These are phyloP conservation scores for Pristionchus mayeri DNA, from an alignment of 2,888 invertebrate species.

Conservation along the genomic window DNA sequence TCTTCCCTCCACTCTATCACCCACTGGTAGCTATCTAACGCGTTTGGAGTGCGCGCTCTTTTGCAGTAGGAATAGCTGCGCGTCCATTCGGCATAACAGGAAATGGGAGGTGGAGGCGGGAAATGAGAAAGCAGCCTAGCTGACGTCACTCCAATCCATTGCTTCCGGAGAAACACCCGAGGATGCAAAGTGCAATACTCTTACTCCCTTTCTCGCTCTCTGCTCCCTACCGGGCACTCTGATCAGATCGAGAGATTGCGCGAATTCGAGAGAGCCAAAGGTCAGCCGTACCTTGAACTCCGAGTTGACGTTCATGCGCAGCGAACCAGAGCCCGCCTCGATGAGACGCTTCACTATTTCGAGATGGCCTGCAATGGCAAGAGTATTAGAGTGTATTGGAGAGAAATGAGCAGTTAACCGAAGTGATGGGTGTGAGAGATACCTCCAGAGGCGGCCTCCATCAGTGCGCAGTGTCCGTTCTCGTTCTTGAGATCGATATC, in stretches of 20 bases:
- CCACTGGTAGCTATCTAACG: neutral
- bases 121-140: neutral
- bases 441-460: conserved; percentile 76
- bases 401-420: neutral
- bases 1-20: neutral
- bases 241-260: neutral
- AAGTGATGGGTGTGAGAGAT: too few species aligned
- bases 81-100: neutral
- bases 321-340: conserved; percentile 53
- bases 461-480: conserved; percentile 94
- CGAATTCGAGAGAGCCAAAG: neutral
- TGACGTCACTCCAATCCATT: neutral
- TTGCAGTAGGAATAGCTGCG: neutral
- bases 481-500: conserved; percentile 99
- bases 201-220: neutral
- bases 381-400: neutral
- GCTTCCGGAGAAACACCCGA: neutral
- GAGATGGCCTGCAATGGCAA: conserved; percentile 75
- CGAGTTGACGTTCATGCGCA: conserved; percentile 84
- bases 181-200: neutral
- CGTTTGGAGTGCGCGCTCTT: neutral
- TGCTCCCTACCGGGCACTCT: neutral
- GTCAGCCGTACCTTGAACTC: conserved; percentile 67
- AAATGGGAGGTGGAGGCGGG: neutral
- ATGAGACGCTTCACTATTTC: conserved; percentile 71